Evolutionary conservation across 2,888 invertebrate genomes (phyloP), one percentile per base, ranked within the genome.

Genomic region (Drosophila diplacantha): DNA sequence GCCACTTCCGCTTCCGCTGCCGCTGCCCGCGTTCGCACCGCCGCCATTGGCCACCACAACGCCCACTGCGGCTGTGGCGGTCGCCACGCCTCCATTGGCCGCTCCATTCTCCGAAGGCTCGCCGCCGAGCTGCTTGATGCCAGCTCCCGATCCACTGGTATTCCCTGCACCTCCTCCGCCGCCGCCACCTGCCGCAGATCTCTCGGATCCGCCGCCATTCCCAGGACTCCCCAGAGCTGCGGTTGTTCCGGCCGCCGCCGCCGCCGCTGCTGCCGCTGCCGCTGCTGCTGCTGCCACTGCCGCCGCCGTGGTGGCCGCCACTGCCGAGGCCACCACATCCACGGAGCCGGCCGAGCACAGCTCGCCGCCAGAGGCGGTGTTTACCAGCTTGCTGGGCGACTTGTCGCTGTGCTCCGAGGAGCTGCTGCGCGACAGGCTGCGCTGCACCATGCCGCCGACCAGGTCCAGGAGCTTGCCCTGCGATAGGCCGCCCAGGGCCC

Each of bases 211-310:
- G 2, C 63, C 76, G 3, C 62, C 73, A 35, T 69, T 74, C 56
- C 89, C 88, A 41, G 90, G 90, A 84, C 90, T 90, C 75, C 89
- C 89, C 77, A 89, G n/a, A 86, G 9, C 62, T 74, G 88, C 89
- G 81, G 89, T 73, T 2, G 43, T 16, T 3, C 44, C 44, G 14
- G 44, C 18, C n/a, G 44, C 47, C 14, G 62, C 37, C 11, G 41
- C 65, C 2, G 69, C 64, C 31, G 71, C 73, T 11, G 85, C 78
- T 37, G 84, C 78, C 52, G 26, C 26, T 2, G 85, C 83, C 20
- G 44, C 26, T 3, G 85, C 83, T 31, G 44, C 44, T 9, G 44
- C 44, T 20, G 29, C 69, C 38, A 61, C n/a, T 3, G 51, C 32
- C 20, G 46, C 49, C 12, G 63, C 41, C 8, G 71, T 46, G 18